phyloP scores from a whole-genome alignment of 2,888 invertebrate species.

The Hirtodrosophila histrioides region DNA sequence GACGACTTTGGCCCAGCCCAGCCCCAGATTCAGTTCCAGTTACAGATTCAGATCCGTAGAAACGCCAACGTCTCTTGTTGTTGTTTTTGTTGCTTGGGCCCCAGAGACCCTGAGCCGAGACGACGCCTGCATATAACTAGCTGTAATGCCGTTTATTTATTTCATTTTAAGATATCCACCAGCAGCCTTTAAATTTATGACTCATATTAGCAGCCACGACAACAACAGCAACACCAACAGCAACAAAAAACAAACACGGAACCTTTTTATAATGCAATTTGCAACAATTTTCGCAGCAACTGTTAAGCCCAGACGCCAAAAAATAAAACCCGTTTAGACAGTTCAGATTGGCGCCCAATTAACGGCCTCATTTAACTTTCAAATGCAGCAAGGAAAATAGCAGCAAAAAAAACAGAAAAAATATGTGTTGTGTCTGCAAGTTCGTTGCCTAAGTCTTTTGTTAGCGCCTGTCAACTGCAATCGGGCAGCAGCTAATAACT shows the following conservation, averaged over 20 bases:
- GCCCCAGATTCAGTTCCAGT: slow-evolving; percentile 40
- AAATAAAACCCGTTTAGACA: slow-evolving; percentile 47
- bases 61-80: slow-evolving; percentile 39
- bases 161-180: slow-evolving; percentile 60
- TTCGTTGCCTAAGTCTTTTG: slow-evolving; percentile 67
- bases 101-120: slow-evolving; percentile 64
- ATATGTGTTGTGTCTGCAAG: slow-evolving; percentile 30
- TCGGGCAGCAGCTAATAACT: slow-evolving; percentile 64
- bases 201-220: slow-evolving; percentile 63
- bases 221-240: slow-evolving; percentile 22
- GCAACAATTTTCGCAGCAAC: slow-evolving; percentile 69
- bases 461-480: slow-evolving; percentile 60
- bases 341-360: slow-evolving; percentile 72
- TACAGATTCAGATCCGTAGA: slow-evolving; percentile 37
- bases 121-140: slow-evolving; percentile 67
- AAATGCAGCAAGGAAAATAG: slow-evolving; percentile 47
- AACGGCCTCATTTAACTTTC: slow-evolving; percentile 74
- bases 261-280: slow-evolving; percentile 76
- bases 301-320: slow-evolving; percentile 49
- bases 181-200: slow-evolving; percentile 74
- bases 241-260: slow-evolving; percentile 67
- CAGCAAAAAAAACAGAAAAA: slow-evolving; percentile 2
- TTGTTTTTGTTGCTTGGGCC: not conserved
- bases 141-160: slow-evolving; percentile 73
- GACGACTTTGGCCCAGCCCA: slow-evolving; percentile 73